Base-by-base conservation (phyloP, 2,888 invertebrate species). In the Isoperla grammatica region DNA sequence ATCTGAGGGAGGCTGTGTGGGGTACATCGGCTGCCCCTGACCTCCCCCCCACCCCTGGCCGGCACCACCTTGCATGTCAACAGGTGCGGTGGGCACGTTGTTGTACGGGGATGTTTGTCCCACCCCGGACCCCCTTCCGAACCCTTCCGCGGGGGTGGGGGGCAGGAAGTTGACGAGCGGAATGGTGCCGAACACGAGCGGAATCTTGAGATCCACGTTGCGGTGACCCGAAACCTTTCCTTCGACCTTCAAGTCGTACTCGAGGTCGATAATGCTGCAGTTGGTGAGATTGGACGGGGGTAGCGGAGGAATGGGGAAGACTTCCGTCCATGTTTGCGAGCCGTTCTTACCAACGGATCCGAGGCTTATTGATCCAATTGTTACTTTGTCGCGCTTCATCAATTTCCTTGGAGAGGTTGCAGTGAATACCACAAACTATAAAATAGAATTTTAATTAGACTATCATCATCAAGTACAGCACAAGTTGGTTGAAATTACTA, bases 281-380 rank as follows among this genome's bases (percentile, higher is more conserved):
- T 87, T 86, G 15, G 83, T 79, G 15, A 90, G 78, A 75, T 88
- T 88, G 1, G 89, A 87, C 1, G 89, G 88, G 6, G 90, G 89
- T 68, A 89, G 73, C 3, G 88, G 81, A 2, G 90, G 90, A 60
- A 90, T 78, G 65, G 83, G 82, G 64, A 90, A 73, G 56, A 76
- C 78, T 66, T 87, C 78, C 55, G 79, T 79, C 78, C 83, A 87
- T 57, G 81, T 81, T 57, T 82, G 82, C 1, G 81, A 83, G 40
- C 79, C 77, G 17, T 81, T 79, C 0, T 78, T 81, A 0, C 79
- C 79, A 0, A 85, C 81, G 0, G 85, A 84, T 0, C 87, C 88
- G 66, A 87, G 80, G 68, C 83, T 81, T 5, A 86, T 70, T 63
- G 85, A 83, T 17, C 82, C 71, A 59, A 89, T 79, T 9, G 81